phyloP scores from a whole-genome alignment of 2,113 vertebrate genomes.

The Centropristis striata region DNA sequence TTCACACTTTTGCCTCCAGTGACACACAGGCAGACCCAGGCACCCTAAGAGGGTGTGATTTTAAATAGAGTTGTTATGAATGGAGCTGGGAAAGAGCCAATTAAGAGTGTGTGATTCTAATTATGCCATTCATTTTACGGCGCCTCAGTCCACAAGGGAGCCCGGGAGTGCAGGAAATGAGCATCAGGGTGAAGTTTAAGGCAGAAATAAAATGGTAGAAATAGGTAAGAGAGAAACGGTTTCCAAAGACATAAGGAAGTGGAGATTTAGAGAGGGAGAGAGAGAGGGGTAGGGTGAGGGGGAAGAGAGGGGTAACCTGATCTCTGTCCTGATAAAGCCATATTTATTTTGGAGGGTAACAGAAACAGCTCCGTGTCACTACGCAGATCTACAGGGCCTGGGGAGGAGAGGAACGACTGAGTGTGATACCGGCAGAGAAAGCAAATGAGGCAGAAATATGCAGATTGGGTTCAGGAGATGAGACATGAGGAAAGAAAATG shows the following conservation, averaged over 20 bases:
- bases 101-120: conserved; percentile 81
- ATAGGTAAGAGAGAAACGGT: conserved; percentile 33
- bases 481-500: background rate
- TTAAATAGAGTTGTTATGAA: conserved; percentile 78
- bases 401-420: conserved; percentile 16
- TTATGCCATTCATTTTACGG: conserved; percentile 76
- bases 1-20: conserved; percentile 78
- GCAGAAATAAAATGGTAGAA: conserved; percentile 45
- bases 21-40: conserved; percentile 48
- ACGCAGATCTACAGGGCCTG: conserved; percentile 65
- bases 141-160: conserved; percentile 38
- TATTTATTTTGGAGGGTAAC: conserved; percentile 82
- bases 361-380: conserved; percentile 79
- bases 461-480: conserved; percentile 3
- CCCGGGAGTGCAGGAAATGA: conserved; percentile 58
- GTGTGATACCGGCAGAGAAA: background rate
- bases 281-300: conserved; percentile 26
- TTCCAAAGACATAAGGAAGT: conserved; percentile 24
- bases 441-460: conserved; percentile 23
- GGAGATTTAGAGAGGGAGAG: background rate
- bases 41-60: conserved; percentile 60
- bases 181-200: conserved; percentile 24
- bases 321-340: conserved; percentile 76
- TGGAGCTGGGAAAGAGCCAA: conserved; percentile 74
- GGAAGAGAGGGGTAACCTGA: conserved; percentile 70